Conservation (phyloP, 1,140 invertebrate species). For the Pygmarrhopalites habei region DNA sequence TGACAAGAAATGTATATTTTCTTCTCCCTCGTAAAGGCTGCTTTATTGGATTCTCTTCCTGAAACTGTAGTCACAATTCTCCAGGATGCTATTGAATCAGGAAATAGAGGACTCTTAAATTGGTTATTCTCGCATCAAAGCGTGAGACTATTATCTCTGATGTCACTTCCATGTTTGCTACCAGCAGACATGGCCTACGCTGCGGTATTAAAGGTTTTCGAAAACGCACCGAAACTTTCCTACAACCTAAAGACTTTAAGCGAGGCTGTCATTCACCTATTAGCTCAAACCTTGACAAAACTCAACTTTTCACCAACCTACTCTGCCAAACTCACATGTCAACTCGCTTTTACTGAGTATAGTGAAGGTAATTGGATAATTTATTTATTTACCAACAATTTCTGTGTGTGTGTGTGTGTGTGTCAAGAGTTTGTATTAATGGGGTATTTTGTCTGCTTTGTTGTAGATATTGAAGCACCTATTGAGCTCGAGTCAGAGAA, state of each 20-base stretch:
- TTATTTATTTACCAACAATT: background rate
- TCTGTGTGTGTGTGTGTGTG: too few species aligned
- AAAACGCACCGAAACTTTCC: constrained; percentile 53
- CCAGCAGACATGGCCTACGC: constrained; percentile 78
- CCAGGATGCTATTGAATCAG: constrained; percentile 82
- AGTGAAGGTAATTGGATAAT: constrained; percentile 48
- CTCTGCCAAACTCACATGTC: constrained; percentile 57
- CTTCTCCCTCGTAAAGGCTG: constrained; percentile 62
- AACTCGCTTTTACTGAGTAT: constrained; percentile 61
- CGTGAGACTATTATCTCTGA: constrained; percentile 66
- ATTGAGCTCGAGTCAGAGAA: constrained; percentile 38
- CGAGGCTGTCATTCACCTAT: constrained; percentile 52
- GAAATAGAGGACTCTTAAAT: constrained; percentile 80
- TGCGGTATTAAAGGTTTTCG: constrained; percentile 66
- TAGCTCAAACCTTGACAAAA: constrained; percentile 42
- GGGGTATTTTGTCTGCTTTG: constrained; percentile 18
- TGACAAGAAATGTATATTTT: too few species aligned
- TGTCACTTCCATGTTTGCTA: constrained; percentile 74
- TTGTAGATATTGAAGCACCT: constrained; percentile 45
- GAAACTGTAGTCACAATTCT: constrained; percentile 77
- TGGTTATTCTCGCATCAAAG: constrained; percentile 78
- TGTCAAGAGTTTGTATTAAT: background rate
- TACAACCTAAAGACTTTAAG: constrained; percentile 50
- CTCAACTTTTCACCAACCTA: constrained; percentile 30
- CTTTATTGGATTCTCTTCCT: constrained; percentile 73